Conservation (phyloP, 2,888 invertebrate species). For the Melanostoma scalare region DNA sequence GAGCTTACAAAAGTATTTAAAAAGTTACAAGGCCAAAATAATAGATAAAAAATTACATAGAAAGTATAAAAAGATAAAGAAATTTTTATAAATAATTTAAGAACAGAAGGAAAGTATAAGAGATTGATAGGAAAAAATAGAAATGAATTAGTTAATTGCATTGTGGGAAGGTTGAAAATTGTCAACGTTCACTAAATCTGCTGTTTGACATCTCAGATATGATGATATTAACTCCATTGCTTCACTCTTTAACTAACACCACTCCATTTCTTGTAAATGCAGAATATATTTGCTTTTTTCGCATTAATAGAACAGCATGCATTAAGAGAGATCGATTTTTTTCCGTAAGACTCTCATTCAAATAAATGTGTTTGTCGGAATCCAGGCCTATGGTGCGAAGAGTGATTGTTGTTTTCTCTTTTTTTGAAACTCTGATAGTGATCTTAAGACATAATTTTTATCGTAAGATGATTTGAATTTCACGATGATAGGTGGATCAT, state of each 20-base stretch:
- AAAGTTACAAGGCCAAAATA: background rate
- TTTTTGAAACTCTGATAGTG: conserved; percentile 1
- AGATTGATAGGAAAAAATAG: background rate
- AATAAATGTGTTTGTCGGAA: conserved; percentile 13
- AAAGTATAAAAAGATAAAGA: too few species aligned
- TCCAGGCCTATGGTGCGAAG: background rate
- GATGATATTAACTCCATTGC: conserved; percentile 4
- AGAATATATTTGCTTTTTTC: background rate
- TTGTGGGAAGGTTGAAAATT: background rate
- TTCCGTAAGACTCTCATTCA: conserved; percentile 15
- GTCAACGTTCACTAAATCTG: background rate
- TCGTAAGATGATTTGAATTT: background rate
- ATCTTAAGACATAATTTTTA: conserved; percentile 2
- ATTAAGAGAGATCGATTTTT: background rate
- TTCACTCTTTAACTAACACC: conserved; percentile 3
- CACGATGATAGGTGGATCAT: conserved; percentile 8
- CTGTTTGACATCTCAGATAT: conserved; percentile 9
- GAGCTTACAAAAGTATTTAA: background rate
- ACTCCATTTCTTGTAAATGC: conserved; percentile 5
- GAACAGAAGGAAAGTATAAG: too few species aligned
- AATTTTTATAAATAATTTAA: too few species aligned
- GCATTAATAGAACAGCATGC: conserved; percentile 1
- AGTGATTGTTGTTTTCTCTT: background rate
- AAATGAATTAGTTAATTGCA: background rate
- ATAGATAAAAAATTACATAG: too few species aligned